phyloP scores from a whole-genome alignment of 1,140 invertebrate genomes.

The Scylla paramamosain region DNA sequence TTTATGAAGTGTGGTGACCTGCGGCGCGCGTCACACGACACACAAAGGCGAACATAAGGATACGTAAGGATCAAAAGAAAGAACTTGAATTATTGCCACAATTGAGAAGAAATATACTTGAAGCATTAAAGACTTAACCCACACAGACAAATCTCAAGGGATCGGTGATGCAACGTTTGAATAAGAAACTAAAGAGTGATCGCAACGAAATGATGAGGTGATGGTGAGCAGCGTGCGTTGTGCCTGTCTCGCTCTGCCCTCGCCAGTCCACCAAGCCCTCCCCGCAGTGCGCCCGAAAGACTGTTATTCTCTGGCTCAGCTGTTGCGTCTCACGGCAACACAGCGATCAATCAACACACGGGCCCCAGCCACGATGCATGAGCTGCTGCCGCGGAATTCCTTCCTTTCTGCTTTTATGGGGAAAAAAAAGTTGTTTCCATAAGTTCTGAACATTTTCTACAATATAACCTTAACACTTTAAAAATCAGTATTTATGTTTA shows the following conservation, averaged over 20 bases:
- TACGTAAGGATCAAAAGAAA: background rate
- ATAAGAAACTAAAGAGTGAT: no score
- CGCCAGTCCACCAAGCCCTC: background rate
- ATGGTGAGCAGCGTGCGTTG: background rate
- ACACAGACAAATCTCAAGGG: no score
- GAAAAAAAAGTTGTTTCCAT: background rate
- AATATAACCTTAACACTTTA: background rate
- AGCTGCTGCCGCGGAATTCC: background rate
- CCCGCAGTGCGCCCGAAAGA: background rate
- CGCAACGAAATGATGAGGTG: no score
- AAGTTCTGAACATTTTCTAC: background rate
- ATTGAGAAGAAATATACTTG: no score
- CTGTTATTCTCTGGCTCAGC: conserved; percentile 8
- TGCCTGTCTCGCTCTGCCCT: background rate
- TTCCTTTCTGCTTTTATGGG: background rate
- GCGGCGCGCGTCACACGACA: background rate
- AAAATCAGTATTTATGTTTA: background rate
- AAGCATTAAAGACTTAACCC: no score
- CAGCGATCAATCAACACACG: background rate
- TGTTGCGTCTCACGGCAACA: background rate
- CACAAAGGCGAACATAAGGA: background rate
- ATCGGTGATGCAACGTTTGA: no score
- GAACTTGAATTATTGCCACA: no score
- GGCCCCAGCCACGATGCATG: background rate
- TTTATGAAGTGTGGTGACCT: conserved; percentile 23